Evolutionary conservation across 1,140 invertebrate genomes (phyloP), one percentile per base, ranked within the genome.

Genomic region (Tetraneura akinire): DNA sequence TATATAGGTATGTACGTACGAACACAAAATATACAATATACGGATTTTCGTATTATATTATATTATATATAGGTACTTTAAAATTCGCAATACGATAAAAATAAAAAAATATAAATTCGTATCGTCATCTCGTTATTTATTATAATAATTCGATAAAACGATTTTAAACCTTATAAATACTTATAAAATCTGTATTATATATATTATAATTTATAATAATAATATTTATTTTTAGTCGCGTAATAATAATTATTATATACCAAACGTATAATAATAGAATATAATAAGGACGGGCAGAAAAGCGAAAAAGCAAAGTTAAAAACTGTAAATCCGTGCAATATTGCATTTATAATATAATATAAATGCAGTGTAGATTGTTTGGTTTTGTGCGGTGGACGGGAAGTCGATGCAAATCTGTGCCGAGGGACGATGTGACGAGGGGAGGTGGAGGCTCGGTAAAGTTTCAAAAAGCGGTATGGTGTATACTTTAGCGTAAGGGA

Each of bases 251-350:
- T 37, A 37, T 37, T 37, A 37, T 37, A 4, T 4, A 37, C 32
- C n/a, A n/a, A n/a, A n/a, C n/a, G n/a, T n/a, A n/a, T n/a, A n/a
- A n/a, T n/a, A n/a, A 37, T 37, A 37, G 8, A 37, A 37, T 37
- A 37, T 37, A n/a, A n/a, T 37, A 37, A 4, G 8, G 18, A 62
- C 60, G 9, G n/a, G 6, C 3, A 32, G 26, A 3, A 16, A 3
- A 8, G 10, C 60, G 60, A 60, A 26, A 60, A 9, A 3, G 37
- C 6, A 8, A 68, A 45, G 21, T 23, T 23, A 68, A 68, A 68
- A 68, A 68, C 26, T 3, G 14, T 14, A 62, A 62, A 62, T 68
- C n/a, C 66, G 11, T n/a, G n/a, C n/a, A n/a, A n/a, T n/a, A n/a
- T n/a, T n/a, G n/a, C 62, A 42, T 16, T 64, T 21, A 45, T 23